A percentile compares a stretch with the other conserved stretches of the same genome.
phyloP scores from a whole-genome alignment of 92 coral and sea anemone species.

The Muricea muricata region DNA sequence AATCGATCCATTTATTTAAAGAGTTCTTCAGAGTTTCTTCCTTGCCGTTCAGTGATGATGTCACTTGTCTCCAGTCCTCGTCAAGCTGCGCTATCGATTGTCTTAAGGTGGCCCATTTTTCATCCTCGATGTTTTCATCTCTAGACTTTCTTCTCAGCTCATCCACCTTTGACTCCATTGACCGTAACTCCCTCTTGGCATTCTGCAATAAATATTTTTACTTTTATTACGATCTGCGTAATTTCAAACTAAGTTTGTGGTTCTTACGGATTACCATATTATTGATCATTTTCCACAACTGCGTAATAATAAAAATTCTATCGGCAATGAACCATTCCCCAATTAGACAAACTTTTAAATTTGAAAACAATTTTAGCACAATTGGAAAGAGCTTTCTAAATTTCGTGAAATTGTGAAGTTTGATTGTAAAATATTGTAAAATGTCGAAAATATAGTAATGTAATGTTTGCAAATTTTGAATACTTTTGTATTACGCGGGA shows the following conservation, averaged over 20 bases:
- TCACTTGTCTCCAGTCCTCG: slow-evolving; percentile 54
- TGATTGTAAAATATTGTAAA: too few relatives aligned
- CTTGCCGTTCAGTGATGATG: slow-evolving; percentile 70
- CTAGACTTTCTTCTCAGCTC: slow-evolving; percentile 23
- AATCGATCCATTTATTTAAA: slow-evolving; percentile 90
- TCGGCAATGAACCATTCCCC: too few relatives aligned
- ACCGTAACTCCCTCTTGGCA: slow-evolving; percentile 53
- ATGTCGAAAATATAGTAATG: too few relatives aligned
- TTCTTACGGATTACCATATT: too few relatives aligned
- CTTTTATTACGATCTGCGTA: neutral
- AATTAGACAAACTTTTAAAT: too few relatives aligned
- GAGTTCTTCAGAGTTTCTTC: slow-evolving; percentile 76
- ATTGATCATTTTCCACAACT: neutral
- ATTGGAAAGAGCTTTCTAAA: too few relatives aligned
- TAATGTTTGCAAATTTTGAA: too few relatives aligned
- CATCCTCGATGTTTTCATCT: slow-evolving; percentile 10
- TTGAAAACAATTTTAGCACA: too few relatives aligned
- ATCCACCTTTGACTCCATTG: slow-evolving; percentile 38
- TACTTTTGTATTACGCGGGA: too few relatives aligned
- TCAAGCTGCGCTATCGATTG: slow-evolving; percentile 31
- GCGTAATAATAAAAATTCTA: too few relatives aligned
- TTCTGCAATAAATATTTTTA: slow-evolving; percentile 8
- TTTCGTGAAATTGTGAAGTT: too few relatives aligned
- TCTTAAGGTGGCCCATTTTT: neutral
- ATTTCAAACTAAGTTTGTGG: too few relatives aligned